Conservation (phyloP, 2,888 invertebrate genomes). For the Acanthosepion pharaonis region DNA sequence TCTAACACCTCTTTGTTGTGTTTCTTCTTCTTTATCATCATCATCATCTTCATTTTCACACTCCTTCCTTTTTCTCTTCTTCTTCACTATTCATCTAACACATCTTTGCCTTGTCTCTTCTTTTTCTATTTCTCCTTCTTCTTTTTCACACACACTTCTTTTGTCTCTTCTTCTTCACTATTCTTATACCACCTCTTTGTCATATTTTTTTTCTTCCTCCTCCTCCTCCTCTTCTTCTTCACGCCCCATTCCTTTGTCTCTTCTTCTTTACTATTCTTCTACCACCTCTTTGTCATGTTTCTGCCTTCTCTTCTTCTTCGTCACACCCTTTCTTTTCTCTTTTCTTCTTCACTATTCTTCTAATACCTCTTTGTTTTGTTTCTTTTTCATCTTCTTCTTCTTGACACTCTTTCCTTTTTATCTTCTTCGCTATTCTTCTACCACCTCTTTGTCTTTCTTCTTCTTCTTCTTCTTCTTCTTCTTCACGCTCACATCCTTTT, state of each 20-base stretch:
- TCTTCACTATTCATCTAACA: neutral
- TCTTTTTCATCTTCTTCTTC: neutral
- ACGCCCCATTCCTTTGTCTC: neutral
- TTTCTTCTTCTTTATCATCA: neutral
- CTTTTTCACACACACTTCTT: neutral
- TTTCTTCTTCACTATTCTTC: too few relatives aligned
- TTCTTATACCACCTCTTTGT: neutral
- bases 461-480: neutral
- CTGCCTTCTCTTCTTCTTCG: neutral
- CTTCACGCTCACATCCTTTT: neutral
- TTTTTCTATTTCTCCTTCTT: neutral
- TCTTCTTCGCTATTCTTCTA: too few relatives aligned
- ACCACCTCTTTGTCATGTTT: neutral
- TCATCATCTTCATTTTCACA: neutral
- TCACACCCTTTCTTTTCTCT: neutral
- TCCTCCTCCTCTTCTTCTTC: neutral
- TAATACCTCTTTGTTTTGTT: neutral
- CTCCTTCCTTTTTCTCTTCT: neutral
- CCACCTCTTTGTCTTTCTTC: neutral
- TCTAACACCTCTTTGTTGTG: neutral
- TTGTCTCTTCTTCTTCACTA: neutral
- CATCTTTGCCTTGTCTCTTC: neutral
- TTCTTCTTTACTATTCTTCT: neutral
- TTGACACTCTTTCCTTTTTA: neutral
- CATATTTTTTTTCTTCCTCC: neutral